Percentiles rank a stretch among this genome's conserved stretches.
phyloP scores from a whole-genome alignment of 2,888 invertebrate genomes.

The Palloptera scutellata region DNA sequence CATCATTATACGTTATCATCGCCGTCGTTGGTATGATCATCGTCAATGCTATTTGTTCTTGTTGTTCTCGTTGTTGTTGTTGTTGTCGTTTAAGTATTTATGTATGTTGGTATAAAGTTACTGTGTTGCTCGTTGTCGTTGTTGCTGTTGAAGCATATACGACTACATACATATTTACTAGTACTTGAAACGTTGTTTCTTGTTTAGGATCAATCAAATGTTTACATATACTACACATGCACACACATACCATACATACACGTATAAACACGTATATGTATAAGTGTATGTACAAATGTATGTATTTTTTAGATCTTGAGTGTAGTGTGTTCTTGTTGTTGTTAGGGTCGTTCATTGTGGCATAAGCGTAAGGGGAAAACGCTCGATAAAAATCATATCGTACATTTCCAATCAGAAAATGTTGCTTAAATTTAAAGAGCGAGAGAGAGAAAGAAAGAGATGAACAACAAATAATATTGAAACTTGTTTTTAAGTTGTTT shows the following conservation, averaged over 20 bases:
- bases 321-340: constrained; percentile 5
- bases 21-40: constrained; percentile 1
- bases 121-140: constrained; percentile 9
- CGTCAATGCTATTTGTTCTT: constrained; percentile 19
- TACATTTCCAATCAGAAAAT: constrained; percentile 47
- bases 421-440: too few species aligned
- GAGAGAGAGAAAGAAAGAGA: too few species aligned
- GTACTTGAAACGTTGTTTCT: constrained; percentile 10
- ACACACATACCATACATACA: not conserved
- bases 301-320: too few species aligned
- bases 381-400: constrained; percentile 52
- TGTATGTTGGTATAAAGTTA: not conserved
- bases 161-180: constrained; percentile 6
- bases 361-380: constrained; percentile 6
- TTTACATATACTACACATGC: constrained; percentile 30
- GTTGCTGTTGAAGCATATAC: not conserved
- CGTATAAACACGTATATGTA: not conserved
- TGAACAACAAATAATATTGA: not conserved
- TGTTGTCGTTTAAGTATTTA: too few species aligned
- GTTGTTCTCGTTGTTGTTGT: too few species aligned
- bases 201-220: constrained; percentile 46
- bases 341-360: constrained; percentile 12
- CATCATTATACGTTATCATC: too few species aligned
- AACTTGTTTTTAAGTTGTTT: not conserved
- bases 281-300: not conserved